Percentiles rank a stretch among this genome's conserved stretches.
Conservation (phyloP, 2,888 invertebrate species). For the Drosophila cognata region DNA sequence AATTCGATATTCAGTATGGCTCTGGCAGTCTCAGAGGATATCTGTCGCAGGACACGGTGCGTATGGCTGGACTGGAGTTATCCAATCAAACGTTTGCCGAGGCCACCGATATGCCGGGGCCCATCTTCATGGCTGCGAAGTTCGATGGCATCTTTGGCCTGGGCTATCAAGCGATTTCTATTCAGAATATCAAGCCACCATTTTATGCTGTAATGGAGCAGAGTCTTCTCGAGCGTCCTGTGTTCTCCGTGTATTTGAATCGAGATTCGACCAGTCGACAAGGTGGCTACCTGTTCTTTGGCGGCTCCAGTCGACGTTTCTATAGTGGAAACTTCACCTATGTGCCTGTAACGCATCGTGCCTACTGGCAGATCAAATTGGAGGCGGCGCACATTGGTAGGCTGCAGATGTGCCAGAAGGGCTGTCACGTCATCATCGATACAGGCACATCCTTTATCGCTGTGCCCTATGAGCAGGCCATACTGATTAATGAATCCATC, state of each 20-base stretch:
- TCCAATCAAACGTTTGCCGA: slow-evolving; percentile 64
- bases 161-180: slow-evolving; percentile 63
- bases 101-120: slow-evolving; percentile 71
- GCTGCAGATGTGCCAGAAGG: slow-evolving; percentile 53
- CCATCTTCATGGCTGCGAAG: slow-evolving; percentile 69
- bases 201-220: slow-evolving; percentile 69
- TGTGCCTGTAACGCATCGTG: slow-evolving; percentile 57
- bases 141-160: slow-evolving; percentile 74
- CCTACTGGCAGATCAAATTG: slow-evolving; percentile 69
- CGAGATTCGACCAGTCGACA: slow-evolving; percentile 21
- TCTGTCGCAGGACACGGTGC: slow-evolving; percentile 60
- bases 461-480: slow-evolving; percentile 92
- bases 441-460: slow-evolving; percentile 96
- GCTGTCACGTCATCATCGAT: slow-evolving; percentile 70
- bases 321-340: slow-evolving; percentile 68
- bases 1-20: slow-evolving; percentile 66
- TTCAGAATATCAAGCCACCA: slow-evolving; percentile 64
- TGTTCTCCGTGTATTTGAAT: slow-evolving; percentile 67
- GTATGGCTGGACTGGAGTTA: slow-evolving; percentile 60
- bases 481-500: slow-evolving; percentile 91
- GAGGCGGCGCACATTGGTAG: slow-evolving; percentile 50
- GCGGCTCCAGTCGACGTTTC: slow-evolving; percentile 57
- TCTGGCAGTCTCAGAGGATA: slow-evolving; percentile 65
- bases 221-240: slow-evolving; percentile 39
- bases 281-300: slow-evolving; percentile 68